Evolutionary conservation across 92 coral and sea anemone species (phyloP), one percentile per base, ranked within the genome.

Genomic region (Actinostola sp.): DNA sequence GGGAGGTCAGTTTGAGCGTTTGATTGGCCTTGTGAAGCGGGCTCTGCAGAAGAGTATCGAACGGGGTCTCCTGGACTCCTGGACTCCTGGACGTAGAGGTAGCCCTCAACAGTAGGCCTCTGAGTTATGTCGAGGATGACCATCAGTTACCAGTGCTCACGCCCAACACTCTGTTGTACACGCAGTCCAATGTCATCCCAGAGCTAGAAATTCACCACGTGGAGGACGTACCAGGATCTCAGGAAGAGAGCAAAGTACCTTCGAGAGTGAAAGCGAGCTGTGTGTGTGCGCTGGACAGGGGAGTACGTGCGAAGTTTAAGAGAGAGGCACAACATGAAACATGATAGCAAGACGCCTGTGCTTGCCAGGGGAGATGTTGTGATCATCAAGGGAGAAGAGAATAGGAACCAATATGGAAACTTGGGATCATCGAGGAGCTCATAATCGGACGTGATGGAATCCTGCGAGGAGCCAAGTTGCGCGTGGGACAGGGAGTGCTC

Each of bases 41-140:
- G 61, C 61, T 23, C 63, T 49, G 58, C 51, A n/a, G 29, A 81
- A 61, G 86, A 73, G 60, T 75, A 81, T 53, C 58, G 70, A 52
- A 39, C 41, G 60, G 53, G 34, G 67, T 63, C 80, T 63, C 20
- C 45, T 63, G n/a, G n/a, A n/a, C 19, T 35, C 29, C 16, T 63
- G 70, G 70, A 16, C 41, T 79, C 8, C 43, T 59, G 21, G 64
- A 59, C 19, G 43, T 33, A 28, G 64, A 59, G 21, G 20, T 29
- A 9, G 64, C 38, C 8, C 64, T 59, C 12, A 59, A 59, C 43
- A 21, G 38, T 13, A 42, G 70, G 36, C 70, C 70, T 20, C 31
- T 63, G 26, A 63, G 70, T 25, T 63, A 63, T 23, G 51, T 63
- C 17, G 70, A 44, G 35, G 70, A 63, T 38, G 70, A 63, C 31